Base-by-base conservation (phyloP, 30 jellyfish, hydroid and myxozoan genomes). In the Aurelia sp. region DNA sequence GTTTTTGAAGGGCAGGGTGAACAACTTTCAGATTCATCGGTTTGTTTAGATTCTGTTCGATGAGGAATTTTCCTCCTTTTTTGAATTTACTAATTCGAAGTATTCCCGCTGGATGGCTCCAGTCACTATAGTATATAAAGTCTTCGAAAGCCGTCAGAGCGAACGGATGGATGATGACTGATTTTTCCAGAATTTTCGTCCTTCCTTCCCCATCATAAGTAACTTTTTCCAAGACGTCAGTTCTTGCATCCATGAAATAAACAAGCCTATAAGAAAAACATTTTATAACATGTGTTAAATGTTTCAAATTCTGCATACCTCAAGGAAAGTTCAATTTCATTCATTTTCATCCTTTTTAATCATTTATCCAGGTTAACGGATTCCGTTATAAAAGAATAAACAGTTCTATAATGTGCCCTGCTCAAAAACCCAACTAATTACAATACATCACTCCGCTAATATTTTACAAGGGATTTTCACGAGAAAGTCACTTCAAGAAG, bases 61-160 rank as follows among this genome's bases (percentile, higher is more conserved):
- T 57, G 27, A 88, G 17, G 57, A 47, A 72, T 44, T 94, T 94
- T 9, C 89, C 84, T 31, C 97, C 97, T 17, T 89, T 90, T 7
- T 60, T 63, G 50, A 60, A 66, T 58, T 77, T 82, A 64, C 86
- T 94, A 20, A 89, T 81, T 15, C 97, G 88, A 65, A 88, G 37
- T 27, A 94, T 84, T 4, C 97, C 82, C 33, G 98, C 94, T 1
- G 99, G 96, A 8, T 74, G 85, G 79, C 96, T 88, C 99, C 99
- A 94, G 68, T 94, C 99, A 22, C 98, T 80, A 85, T 82, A 89
- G 70, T 88, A 94, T 11, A 94, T 80, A 73, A 64, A 77, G 62
- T 94, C 99, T 85, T 94, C 99, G 67, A 94, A 94, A 48, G 80
- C 63, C 11, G 97, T 55, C 59, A 89, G 23, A 4, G 96, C 99